Percentiles rank a stretch among this genome's conserved stretches.
Evolutionary conservation across 2,113 vertebrate genomes (phyloP).

Genomic region (Hemibates koningsi): DNA sequence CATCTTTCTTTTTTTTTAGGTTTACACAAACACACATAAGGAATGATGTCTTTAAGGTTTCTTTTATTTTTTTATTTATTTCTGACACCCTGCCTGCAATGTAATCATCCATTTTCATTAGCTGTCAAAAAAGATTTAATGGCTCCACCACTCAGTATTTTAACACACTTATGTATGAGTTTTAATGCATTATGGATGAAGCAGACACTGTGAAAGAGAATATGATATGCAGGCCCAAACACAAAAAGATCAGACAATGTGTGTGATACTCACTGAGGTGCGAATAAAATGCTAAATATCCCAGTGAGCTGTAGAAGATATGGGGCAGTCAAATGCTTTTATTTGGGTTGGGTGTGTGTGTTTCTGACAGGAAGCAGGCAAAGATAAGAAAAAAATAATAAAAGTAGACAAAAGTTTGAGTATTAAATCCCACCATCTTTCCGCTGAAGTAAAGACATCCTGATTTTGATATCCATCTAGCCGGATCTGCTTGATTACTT

Average conservation of each 20-base stretch:
- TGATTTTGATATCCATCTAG: not conserved
- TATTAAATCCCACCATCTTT: not conserved
- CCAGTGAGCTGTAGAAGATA: not conserved
- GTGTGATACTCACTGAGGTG: slow-evolving; percentile 21
- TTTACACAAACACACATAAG: not conserved
- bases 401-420: not conserved
- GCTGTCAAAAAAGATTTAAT: slow-evolving; percentile 42
- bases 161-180: slow-evolving; percentile 15
- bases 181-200: slow-evolving; percentile 59
- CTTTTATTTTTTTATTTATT: not conserved
- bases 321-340: not conserved
- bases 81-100: not conserved
- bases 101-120: slow-evolving; percentile 21
- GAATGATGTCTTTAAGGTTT: not conserved
- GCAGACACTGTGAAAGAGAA: slow-evolving; percentile 36
- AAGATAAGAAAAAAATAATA: not conserved
- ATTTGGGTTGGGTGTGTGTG: not conserved
- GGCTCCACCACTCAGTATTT: slow-evolving; percentile 22
- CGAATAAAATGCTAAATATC: slow-evolving; percentile 42
- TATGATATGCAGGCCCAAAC: slow-evolving; percentile 46
- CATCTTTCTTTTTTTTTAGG: not conserved
- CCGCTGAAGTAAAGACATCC: not conserved
- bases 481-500: slow-evolving; percentile 23
- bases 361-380: not conserved
- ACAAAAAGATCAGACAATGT: slow-evolving; percentile 35